Percentiles rank a stretch among this genome's conserved stretches.
Evolutionary conservation across 2,797 vertebrate genomes (phyloP).

Genomic region (Urosaurus nigricauda): DNA sequence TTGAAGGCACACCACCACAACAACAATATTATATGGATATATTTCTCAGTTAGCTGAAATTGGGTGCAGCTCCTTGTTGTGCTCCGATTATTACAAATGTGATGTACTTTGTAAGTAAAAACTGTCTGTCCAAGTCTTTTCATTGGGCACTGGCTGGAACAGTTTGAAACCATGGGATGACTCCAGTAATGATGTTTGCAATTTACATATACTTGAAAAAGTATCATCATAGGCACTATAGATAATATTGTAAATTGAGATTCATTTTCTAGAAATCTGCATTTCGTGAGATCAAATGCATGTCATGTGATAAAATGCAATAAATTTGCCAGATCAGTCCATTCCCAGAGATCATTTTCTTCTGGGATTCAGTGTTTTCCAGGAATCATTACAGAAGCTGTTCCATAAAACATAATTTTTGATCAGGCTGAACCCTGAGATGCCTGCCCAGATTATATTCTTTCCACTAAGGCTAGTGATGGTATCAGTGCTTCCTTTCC

Average conservation of each 20-base stretch:
- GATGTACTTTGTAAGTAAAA: background rate
- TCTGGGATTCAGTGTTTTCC: background rate
- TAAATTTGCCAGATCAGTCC: background rate
- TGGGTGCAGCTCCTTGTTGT: background rate
- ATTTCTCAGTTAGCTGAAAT: background rate
- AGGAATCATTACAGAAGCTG: background rate
- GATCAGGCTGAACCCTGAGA: background rate
- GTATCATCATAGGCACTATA: background rate
- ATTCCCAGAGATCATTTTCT: background rate
- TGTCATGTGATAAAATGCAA: background rate
- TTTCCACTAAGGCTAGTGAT: background rate
- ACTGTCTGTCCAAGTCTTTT: background rate
- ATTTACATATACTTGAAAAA: background rate
- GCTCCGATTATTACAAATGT: background rate
- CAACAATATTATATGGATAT: background rate
- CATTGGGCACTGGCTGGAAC: background rate
- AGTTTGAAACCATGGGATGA: background rate
- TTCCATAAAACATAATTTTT: constrained; percentile 8
- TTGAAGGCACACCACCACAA: too few species aligned
- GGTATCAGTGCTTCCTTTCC: accelerated
- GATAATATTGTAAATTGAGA: background rate
- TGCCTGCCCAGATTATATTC: background rate
- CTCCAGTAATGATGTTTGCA: background rate
- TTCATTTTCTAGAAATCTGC: background rate
- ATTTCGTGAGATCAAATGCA: constrained; percentile 5